Percentiles rank a stretch among this genome's conserved stretches.
Evolutionary conservation across 2,113 vertebrate genomes (phyloP).

Genomic region (Megaceryle maxima): DNA sequence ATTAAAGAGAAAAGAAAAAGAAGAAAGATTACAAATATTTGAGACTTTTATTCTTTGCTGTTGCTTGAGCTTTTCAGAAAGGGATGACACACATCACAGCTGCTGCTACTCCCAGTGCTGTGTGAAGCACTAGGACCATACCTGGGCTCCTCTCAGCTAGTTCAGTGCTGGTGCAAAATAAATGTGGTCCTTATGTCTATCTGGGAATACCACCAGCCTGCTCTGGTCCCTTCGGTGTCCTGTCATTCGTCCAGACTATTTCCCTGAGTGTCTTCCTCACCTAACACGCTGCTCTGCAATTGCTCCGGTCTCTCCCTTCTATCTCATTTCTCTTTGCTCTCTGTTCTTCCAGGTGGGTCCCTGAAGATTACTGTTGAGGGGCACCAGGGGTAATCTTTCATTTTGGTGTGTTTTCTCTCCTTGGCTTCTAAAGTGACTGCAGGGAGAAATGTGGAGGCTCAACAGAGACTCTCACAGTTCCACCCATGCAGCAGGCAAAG

Average conservation of each 20-base stretch:
- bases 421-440: not conserved
- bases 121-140: fast-evolving
- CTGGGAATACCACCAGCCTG: not conserved
- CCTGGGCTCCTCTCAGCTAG: not conserved
- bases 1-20: not conserved
- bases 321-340: not conserved
- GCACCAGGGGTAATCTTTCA: not conserved
- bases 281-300: not conserved
- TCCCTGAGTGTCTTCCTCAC: not conserved
- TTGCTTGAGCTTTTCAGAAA: not conserved
- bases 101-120: not conserved
- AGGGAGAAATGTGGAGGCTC: not conserved
- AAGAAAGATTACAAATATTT: not conserved
- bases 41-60: not conserved
- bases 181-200: not conserved
- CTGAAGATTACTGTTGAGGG: not conserved
- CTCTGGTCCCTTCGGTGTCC: not conserved
- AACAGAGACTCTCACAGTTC: not conserved
- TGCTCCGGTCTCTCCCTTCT: not conserved
- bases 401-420: not conserved
- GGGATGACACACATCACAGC: not conserved
- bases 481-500: not conserved
- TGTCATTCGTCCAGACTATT: not conserved
- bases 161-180: not conserved
- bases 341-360: not conserved